Percentiles rank a stretch among this genome's conserved stretches.
phyloP scores from a whole-genome alignment of 2,113 vertebrate genomes.

The Amphiprion ocellaris region DNA sequence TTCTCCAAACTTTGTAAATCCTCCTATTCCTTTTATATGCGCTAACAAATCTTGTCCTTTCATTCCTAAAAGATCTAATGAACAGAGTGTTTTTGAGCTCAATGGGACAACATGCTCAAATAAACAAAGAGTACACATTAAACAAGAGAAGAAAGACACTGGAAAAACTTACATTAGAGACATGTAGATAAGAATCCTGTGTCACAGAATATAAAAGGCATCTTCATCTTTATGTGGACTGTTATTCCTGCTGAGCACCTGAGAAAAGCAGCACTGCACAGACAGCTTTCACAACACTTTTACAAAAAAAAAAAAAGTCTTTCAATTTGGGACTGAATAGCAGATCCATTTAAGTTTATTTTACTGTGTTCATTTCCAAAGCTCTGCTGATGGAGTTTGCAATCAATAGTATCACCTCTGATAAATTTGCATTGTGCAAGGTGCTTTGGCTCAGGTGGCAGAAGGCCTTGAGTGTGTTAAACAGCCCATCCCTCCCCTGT shows the following conservation, averaged over 20 bases:
- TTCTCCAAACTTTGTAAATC: conserved; percentile 12
- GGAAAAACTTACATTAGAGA: conserved; percentile 41
- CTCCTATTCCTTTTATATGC: conserved; percentile 19
- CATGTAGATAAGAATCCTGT: conserved; percentile 12
- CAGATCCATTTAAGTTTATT: conserved; percentile 32
- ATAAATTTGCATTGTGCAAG: conserved; percentile 62
- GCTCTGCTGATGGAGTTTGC: conserved; percentile 39
- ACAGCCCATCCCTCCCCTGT: not conserved
- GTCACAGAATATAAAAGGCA: conserved; percentile 37
- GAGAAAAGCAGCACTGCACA: conserved; percentile 6
- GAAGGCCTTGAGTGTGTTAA: conserved; percentile 44
- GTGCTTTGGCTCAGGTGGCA: conserved; percentile 58
- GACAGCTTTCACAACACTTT: conserved; percentile 29
- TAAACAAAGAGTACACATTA: not conserved
- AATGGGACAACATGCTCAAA: conserved; percentile 11
- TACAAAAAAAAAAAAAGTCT: not conserved
- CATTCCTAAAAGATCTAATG: conserved; percentile 42
- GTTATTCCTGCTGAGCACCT: conserved; percentile 20
- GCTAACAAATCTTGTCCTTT: conserved; percentile 25
- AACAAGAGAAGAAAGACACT: conserved; percentile 3
- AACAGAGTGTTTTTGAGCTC: conserved; percentile 46
- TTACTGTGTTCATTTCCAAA: conserved; percentile 42
- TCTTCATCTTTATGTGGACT: conserved; percentile 36
- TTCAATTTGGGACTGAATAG: conserved; percentile 5
- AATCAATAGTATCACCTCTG: conserved; percentile 53